phyloP scores from a whole-genome alignment of 2,888 invertebrate genomes.

The Bimastos eiseni region DNA sequence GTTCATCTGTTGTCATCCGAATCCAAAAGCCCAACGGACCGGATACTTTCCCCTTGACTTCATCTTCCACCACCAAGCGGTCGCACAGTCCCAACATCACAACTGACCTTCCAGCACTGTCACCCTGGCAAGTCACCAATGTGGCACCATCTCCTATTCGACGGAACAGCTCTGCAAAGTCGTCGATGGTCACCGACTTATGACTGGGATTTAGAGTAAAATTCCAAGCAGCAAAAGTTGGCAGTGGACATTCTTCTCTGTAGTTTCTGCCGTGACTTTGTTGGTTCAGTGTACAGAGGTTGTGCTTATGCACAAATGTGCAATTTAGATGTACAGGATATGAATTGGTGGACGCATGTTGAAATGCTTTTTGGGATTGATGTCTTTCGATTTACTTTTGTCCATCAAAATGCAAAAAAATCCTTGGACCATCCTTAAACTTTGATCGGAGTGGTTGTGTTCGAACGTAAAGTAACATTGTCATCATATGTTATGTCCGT shows the following conservation, averaged over 20 bases:
- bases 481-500: too few relatives aligned
- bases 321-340: background rate
- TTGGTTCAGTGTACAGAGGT: background rate
- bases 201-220: background rate
- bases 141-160: background rate
- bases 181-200: slow-evolving; percentile 19
- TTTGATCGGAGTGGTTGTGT: background rate
- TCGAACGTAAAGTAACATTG: background rate
- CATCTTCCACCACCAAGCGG: background rate
- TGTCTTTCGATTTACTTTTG: background rate
- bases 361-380: background rate
- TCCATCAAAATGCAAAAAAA: background rate
- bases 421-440: too few relatives aligned
- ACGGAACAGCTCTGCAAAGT: background rate
- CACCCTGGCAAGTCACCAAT: background rate
- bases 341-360: background rate
- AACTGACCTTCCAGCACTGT: background rate
- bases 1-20: background rate
- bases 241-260: background rate
- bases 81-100: background rate
- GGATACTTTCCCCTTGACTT: background rate
- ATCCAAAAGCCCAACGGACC: background rate
- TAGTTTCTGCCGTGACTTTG: background rate
- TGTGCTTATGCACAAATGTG: background rate
- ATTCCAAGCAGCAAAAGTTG: background rate